Percentiles rank a stretch among this genome's conserved stretches.
Evolutionary conservation across 1,140 invertebrate genomes (phyloP).

Genomic region (Riptortus pedestris): DNA sequence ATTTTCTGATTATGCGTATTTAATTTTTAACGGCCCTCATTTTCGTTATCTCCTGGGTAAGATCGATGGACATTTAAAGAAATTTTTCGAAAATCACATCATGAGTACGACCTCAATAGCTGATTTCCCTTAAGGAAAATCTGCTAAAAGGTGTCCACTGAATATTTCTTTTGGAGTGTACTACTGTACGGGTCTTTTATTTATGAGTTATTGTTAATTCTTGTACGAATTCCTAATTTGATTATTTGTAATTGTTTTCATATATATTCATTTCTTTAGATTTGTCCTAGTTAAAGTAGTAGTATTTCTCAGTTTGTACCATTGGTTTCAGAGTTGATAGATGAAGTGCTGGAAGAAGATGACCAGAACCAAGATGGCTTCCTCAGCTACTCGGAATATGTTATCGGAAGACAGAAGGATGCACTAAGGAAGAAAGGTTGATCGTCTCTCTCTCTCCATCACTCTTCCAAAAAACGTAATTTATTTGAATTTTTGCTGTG

Average conservation of each 20-base stretch:
- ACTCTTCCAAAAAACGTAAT: no score
- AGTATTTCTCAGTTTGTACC: no score
- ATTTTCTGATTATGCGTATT: no score
- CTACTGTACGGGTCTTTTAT: neutral
- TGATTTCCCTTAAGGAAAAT: neutral
- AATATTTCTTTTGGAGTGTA: neutral
- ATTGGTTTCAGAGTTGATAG: conserved; percentile 64
- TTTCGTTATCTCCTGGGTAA: no score
- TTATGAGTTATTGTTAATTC: neutral
- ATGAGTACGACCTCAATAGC: no score
- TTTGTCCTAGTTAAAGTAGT: no score
- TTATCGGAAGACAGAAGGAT: conserved; percentile 34
- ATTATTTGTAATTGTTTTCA: neutral
- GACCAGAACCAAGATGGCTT: conserved; percentile 72
- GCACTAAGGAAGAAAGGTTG: neutral
- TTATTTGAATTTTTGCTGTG: no score
- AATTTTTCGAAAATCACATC: no score
- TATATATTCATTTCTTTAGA: neutral
- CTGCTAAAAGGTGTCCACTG: neutral
- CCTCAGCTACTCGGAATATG: conserved; percentile 68
- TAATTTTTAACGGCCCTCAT: no score
- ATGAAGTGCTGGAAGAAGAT: conserved; percentile 63
- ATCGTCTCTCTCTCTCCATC: no score
- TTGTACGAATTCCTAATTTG: neutral
- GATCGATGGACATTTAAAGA: no score